These are phyloP conservation scores for Megalops cyprinoides DNA, from an alignment of 2,797 vertebrate species.

Conservation along the genomic window DNA sequence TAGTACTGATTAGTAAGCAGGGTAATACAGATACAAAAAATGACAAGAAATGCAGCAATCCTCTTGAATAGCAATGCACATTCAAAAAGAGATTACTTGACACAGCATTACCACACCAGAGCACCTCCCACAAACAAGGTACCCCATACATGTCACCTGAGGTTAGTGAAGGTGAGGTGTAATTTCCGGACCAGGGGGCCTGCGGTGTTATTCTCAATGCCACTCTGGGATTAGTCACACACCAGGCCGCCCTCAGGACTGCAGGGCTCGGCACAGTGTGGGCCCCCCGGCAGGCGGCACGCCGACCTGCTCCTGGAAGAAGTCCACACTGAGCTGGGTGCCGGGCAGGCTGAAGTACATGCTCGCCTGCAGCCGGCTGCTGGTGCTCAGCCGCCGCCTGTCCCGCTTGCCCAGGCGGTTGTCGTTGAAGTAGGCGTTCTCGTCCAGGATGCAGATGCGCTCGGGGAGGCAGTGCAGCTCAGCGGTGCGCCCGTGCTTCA, in stretches of 20 bases:
- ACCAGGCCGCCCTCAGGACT: not conserved
- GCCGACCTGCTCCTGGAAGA: slow-evolving; percentile 77
- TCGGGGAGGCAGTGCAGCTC: slow-evolving; percentile 75
- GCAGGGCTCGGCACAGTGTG: too few relatives aligned
- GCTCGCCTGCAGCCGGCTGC: slow-evolving; percentile 60
- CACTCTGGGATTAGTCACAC: not conserved
- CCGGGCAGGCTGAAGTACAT: slow-evolving; percentile 75
- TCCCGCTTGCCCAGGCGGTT: slow-evolving; percentile 73
- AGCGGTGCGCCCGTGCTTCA: slow-evolving; percentile 50
- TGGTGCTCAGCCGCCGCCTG: slow-evolving; percentile 65
- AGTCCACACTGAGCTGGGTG: slow-evolving; percentile 74
- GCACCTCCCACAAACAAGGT: too few relatives aligned
- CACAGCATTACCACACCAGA: too few relatives aligned
- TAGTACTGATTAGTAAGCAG: not conserved
- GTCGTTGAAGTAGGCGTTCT: slow-evolving; percentile 79
- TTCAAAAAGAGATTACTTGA: not conserved
- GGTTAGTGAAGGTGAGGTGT: not conserved
- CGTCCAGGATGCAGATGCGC: slow-evolving; percentile 70
- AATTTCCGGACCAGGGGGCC: too few relatives aligned
- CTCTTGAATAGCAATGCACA: not conserved
- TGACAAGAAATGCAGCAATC: not conserved
- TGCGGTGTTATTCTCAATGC: not conserved
- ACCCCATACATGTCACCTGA: too few relatives aligned
- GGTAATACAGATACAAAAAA: not conserved
- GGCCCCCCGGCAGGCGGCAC: too few relatives aligned